Evolutionary conservation across 2,113 vertebrate species (phyloP).

Genomic region (Prolemur simus): DNA sequence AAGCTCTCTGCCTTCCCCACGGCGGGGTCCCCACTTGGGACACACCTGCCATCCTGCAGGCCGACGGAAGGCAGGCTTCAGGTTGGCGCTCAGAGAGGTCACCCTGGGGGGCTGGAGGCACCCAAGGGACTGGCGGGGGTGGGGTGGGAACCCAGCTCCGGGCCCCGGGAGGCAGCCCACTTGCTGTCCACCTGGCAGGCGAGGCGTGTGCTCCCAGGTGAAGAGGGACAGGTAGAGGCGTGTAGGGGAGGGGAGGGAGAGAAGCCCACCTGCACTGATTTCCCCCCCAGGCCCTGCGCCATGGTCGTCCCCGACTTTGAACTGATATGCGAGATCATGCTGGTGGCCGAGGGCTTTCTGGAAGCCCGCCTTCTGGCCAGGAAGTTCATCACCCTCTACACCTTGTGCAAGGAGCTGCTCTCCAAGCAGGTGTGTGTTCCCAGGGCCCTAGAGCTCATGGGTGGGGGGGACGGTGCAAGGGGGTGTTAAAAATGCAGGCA

Average conservation of each 20-base stretch:
- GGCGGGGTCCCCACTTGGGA: background rate
- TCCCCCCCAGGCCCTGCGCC: slow-evolving; percentile 83
- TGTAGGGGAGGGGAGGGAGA: fast-evolving
- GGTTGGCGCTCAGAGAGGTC: background rate
- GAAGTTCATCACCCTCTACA: slow-evolving; percentile 87
- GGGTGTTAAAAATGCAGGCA: fast-evolving
- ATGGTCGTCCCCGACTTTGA: slow-evolving; percentile 88
- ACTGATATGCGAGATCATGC: slow-evolving; percentile 88
- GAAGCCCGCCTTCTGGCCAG: slow-evolving; percentile 85
- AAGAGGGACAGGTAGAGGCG: fast-evolving
- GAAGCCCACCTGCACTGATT: fast-evolving
- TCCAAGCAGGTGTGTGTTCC: slow-evolving; percentile 83
- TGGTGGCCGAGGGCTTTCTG: slow-evolving; percentile 87
- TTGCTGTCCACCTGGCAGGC: background rate
- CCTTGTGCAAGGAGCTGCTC: slow-evolving; percentile 85
- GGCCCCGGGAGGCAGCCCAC: too few relatives aligned
- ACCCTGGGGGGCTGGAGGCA: too few relatives aligned
- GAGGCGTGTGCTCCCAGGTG: fast-evolving
- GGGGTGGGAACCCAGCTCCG: fast-evolving
- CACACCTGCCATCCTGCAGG: background rate
- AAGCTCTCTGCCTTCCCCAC: fast-evolving
- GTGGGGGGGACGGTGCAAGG: fast-evolving
- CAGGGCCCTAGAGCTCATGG: fast-evolving
- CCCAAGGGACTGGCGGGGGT: too few relatives aligned
- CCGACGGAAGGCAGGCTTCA: background rate